phyloP scores from a whole-genome alignment of 1,140 invertebrate species.

The Temnothorax longispinosus region DNA sequence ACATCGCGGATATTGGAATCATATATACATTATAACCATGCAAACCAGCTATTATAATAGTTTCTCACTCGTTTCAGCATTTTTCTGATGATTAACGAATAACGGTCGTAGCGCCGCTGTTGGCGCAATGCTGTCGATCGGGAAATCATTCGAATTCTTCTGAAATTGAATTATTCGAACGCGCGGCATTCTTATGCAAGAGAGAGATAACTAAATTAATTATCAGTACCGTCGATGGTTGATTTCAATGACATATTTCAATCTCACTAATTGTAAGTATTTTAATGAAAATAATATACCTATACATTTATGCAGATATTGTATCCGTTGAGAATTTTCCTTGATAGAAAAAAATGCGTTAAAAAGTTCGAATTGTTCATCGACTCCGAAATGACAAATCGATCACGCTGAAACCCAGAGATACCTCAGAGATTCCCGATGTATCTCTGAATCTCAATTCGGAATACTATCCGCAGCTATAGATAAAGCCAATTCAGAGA shows the following conservation, averaged over 20 bases:
- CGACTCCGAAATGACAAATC: neutral
- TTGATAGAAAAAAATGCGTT: constrained; percentile 30
- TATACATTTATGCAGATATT: neutral
- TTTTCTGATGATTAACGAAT: constrained; percentile 17
- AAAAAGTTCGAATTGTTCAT: constrained; percentile 33
- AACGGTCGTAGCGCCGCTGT: neutral
- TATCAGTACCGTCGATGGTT: neutral
- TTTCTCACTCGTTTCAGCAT: neutral
- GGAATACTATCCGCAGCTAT: neutral
- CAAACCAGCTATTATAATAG: neutral
- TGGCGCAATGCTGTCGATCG: too few species aligned
- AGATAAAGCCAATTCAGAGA: constrained; percentile 5
- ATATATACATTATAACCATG: neutral
- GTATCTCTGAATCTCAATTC: constrained; percentile 32
- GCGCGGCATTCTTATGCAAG: neutral
- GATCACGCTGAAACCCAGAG: neutral
- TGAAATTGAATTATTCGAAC: neutral
- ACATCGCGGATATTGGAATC: neutral
- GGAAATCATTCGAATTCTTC: neutral
- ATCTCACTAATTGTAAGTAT: neutral
- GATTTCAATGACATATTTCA: neutral
- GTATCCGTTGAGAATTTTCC: neutral
- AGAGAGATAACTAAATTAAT: neutral
- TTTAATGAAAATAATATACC: neutral
- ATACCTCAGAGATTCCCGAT: neutral